A percentile compares a stretch with the other conserved stretches of the same genome.
These are phyloP conservation scores for Oligia strigilis DNA, from an alignment of 2,888 invertebrate genomes.

Conservation along the genomic window DNA sequence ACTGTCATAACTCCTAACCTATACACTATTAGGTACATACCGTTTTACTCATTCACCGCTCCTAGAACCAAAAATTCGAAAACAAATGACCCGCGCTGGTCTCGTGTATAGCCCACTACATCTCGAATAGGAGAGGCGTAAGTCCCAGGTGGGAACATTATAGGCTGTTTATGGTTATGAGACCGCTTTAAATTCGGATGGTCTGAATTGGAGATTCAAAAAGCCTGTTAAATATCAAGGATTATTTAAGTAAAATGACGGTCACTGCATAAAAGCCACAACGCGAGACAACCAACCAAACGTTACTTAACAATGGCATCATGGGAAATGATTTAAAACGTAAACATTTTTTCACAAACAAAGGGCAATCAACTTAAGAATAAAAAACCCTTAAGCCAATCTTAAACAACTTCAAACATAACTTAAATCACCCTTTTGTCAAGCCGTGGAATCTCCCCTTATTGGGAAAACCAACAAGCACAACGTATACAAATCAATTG, in stretches of 20 bases:
- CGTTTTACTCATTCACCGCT: neutral
- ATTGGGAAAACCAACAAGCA: slow-evolving; percentile 82
- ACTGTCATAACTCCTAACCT: neutral
- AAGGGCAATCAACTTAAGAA: slow-evolving; percentile 49
- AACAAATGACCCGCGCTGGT: no score
- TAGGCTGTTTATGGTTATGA: no score
- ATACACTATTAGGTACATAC: neutral
- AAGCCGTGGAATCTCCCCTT: slow-evolving; percentile 81
- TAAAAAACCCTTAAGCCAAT: slow-evolving; percentile 44
- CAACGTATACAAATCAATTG: slow-evolving; percentile 83
- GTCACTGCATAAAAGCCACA: neutral
- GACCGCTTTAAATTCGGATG: no score
- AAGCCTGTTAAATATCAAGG: neutral
- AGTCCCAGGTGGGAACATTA: no score
- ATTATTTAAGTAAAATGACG: neutral
- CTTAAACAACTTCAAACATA: slow-evolving; percentile 55
- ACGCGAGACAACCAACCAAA: neutral
- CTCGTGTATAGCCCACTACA: no score
- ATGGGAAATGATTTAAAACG: slow-evolving; percentile 1
- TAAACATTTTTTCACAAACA: slow-evolving; percentile 37
- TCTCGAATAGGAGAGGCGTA: no score
- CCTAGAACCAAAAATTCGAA: no score
- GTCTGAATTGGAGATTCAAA: neutral
- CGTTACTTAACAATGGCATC: neutral
- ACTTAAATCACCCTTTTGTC: slow-evolving; percentile 60